phyloP scores from a whole-genome alignment of 2,888 invertebrate species.

The Brenthis hecate region DNA sequence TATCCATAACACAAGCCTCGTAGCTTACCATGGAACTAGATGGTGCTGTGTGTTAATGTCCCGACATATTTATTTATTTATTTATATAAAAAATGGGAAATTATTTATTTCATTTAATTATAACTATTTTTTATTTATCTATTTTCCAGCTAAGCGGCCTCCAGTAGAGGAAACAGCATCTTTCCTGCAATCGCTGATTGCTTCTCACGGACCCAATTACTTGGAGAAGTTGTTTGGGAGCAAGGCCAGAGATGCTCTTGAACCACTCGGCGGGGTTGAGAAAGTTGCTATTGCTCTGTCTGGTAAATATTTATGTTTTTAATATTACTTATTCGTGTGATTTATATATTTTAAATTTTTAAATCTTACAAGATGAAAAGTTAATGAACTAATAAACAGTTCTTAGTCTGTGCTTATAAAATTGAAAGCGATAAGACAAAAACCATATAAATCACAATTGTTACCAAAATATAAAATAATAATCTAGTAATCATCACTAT shows the following conservation, averaged over 20 bases:
- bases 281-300: conserved; percentile 97
- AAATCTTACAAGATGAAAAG: conserved; percentile 1
- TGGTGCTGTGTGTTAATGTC: no score
- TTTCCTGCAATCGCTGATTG: conserved; percentile 95
- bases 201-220: conserved; percentile 98
- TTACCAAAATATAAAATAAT: background rate
- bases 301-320: conserved; percentile 80
- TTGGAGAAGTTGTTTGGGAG: conserved; percentile 97
- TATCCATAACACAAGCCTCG: no score
- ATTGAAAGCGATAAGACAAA: no score
- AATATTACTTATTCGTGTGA: background rate
- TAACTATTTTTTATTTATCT: background rate
- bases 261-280: conserved; percentile 96
- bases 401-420: no score
- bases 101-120: no score
- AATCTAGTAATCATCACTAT: background rate
- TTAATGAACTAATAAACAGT: background rate
- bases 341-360: conserved; percentile 4
- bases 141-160: conserved; percentile 92
- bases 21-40: no score
- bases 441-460: no score
- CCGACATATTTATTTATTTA: no score
- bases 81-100: no score
- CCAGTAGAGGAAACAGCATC: conserved; percentile 98
- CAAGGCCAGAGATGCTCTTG: conserved; percentile 95